These are phyloP conservation scores for Cinara cedri DNA, from an alignment of 2,888 invertebrate species.

Conservation along the genomic window DNA sequence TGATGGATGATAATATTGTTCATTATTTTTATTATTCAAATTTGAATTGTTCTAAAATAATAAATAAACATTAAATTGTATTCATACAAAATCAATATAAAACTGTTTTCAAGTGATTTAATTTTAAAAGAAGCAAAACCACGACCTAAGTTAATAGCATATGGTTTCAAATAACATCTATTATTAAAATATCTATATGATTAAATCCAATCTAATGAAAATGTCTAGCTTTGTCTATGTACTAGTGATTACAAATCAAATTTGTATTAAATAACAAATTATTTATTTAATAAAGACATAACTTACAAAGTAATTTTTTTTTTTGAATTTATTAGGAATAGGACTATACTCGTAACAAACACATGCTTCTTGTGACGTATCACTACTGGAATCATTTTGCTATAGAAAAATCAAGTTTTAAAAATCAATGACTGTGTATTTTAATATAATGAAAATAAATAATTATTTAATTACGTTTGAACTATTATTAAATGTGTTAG, in stretches of 20 bases:
- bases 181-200: too few relatives aligned
- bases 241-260: too few relatives aligned
- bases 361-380: neutral
- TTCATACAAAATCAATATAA: too few relatives aligned
- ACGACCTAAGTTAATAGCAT: too few relatives aligned
- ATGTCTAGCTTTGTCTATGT: too few relatives aligned
- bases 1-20: conserved; percentile 41
- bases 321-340: conserved; percentile 24
- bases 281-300: too few relatives aligned
- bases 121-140: too few relatives aligned
- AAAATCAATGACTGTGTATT: neutral
- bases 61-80: neutral
- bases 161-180: too few relatives aligned
- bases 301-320: conserved; percentile 33
- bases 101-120: too few relatives aligned
- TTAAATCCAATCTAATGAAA: too few relatives aligned
- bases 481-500: conserved; percentile 25
- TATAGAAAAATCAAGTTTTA: neutral
- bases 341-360: neutral
- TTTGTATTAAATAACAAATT: too few relatives aligned
- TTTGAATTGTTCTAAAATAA: conserved; percentile 28
- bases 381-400: neutral
- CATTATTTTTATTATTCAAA: neutral
- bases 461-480: conserved; percentile 1
- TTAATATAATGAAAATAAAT: neutral